A percentile compares a stretch with the other conserved stretches of the same genome.
These are phyloP conservation scores for Thalassophryne amazonica DNA, from an alignment of 2,797 vertebrate species.

Conservation along the genomic window DNA sequence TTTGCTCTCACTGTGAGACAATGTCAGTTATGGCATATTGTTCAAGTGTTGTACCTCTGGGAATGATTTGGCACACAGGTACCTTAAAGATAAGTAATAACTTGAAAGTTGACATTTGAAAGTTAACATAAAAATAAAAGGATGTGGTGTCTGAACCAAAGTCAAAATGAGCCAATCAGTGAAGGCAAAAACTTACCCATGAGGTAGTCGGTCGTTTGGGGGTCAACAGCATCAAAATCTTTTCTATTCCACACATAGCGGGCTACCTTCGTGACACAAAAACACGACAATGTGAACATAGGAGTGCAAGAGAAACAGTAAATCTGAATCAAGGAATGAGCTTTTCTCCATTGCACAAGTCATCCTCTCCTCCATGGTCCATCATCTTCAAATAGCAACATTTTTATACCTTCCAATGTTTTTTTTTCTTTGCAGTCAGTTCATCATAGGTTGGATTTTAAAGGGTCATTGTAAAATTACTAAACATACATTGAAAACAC, in stretches of 20 bases:
- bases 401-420: neutral
- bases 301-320: neutral
- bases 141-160: too few species aligned
- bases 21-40: too few species aligned
- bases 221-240: slow-evolving; percentile 70
- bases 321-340: slow-evolving; percentile 4
- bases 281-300: neutral
- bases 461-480: neutral
- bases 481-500: neutral
- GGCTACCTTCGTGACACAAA: slow-evolving; percentile 58
- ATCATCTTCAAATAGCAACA: neutral
- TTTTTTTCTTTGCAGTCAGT: neutral
- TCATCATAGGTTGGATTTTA: neutral
- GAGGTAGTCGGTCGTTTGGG: slow-evolving; percentile 76
- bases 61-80: too few species aligned
- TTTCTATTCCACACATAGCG: slow-evolving; percentile 78
- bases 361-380: neutral
- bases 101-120: too few species aligned
- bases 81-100: too few species aligned
- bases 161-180: neutral
- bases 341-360: neutral
- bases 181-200: slow-evolving; percentile 64
- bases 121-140: too few species aligned
- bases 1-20: too few species aligned
- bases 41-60: too few species aligned